Base-by-base conservation (phyloP, 2,113 vertebrate species). In the Falco punctatus region DNA sequence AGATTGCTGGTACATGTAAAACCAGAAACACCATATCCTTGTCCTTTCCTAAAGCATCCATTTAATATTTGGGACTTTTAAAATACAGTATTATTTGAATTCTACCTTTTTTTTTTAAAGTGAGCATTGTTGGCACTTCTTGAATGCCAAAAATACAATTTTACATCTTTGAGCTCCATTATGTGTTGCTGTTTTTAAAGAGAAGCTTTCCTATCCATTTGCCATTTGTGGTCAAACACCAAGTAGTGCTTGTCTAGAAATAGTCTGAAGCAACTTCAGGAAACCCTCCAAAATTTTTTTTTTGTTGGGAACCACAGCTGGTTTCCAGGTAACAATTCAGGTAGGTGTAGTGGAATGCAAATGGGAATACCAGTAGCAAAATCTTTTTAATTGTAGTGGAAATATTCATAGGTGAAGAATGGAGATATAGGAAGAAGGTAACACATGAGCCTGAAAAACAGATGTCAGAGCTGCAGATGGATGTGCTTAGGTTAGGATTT, bases 1-100 rank as follows among this genome's bases (percentile, higher is more conserved):
- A 99, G 95, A 97, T 99, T 82, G 98, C 98, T 90, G 98, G 97
- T 94, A 98, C 98, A 92, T 99, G 99, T 99, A 98, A 98, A 96
- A 62, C 69, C 9, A 81, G 54, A 94, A 61, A 57, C 74, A 38
- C 35, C 14, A 4, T 57, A 26, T 44, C 30, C 12, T 93, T 66
- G 6, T 46, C 81, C 19, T 90, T 59, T 81, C 38, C 13, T 28
- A n/a, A 40, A 52, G 20, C 32, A 55, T 64, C 32, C 21, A 12
- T 40, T 77, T 77, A 15, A 54, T 67, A 48, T 48, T 46, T 40
- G 17, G 35, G 52, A 40, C 27, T 84, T 83, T 3, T n/a, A 38
- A 58, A 82, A 65, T 62, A 75, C 16, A n/a, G 8, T 35, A 35
- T 8, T 30, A 16, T 48, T 73, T 85, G 52, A 49, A 44, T 62